Evolutionary conservation across 2,113 vertebrate genomes (phyloP).

Genomic region (Dolichallabes microphthalmus): DNA sequence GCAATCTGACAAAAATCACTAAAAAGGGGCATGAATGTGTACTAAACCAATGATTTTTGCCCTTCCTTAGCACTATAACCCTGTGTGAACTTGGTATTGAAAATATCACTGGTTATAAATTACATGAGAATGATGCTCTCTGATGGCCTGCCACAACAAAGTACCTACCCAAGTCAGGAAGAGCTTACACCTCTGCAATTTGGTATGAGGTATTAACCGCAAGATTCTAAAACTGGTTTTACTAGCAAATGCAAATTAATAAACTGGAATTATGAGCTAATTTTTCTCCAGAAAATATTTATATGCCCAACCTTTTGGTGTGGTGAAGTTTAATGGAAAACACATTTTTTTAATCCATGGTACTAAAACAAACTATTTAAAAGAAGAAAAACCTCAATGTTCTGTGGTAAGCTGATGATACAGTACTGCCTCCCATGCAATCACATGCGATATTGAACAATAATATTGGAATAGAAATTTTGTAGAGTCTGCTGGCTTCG

Average conservation of each 20-base stretch:
- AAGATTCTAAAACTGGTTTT: slow-evolving; percentile 27
- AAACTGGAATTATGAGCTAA: background rate
- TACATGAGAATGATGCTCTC: background rate
- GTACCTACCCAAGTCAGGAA: background rate
- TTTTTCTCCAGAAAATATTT: background rate
- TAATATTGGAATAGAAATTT: background rate
- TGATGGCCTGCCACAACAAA: slow-evolving; percentile 4
- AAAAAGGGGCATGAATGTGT: background rate
- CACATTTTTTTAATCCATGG: background rate
- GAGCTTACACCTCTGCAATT: background rate
- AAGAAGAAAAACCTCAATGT: background rate
- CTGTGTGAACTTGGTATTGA: background rate
- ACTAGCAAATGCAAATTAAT: slow-evolving; percentile 14
- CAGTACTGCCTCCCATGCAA: background rate
- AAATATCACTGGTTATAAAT: slow-evolving; percentile 1
- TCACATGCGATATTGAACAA: slow-evolving; percentile 4
- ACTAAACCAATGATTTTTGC: background rate
- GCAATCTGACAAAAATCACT: background rate
- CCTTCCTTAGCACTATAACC: background rate
- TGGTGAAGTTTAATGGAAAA: background rate
- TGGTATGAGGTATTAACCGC: background rate
- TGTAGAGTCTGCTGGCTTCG: background rate
- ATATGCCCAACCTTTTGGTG: background rate
- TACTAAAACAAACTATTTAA: background rate
- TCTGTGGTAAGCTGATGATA: slow-evolving; percentile 19